Evolutionary conservation across 2,888 invertebrate species (phyloP), one percentile per base, ranked within the genome.

Genomic region (Epirrita christyi): DNA sequence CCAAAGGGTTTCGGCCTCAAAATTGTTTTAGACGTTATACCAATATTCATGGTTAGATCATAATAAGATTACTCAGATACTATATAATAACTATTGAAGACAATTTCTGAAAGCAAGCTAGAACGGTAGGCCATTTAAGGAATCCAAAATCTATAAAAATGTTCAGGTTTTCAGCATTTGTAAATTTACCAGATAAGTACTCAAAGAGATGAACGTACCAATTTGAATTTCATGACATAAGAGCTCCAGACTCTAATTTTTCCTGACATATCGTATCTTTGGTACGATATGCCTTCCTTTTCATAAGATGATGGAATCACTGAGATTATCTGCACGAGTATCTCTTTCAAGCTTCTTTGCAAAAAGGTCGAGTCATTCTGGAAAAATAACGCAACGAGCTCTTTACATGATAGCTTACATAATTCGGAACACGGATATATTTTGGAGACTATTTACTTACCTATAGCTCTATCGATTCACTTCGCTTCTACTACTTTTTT

Each of bases 291-390:
- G 21, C 21, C 2, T 32, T 50, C 42, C 36, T 14, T 42, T 50
- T n/a, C 3, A 32, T 9, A 15, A 42, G 32, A 50, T 28, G 27
- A 38, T 36, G 40, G 13, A 32, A 47, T 38, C 14, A 9, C 32
- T 38, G 32, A 54, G 21, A 21, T 21, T 21, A 21, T 48, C 43
- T 43, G 7, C 29, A 36, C 14, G 36, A 42, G 38, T 52, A 49
- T 45, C 34, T 54, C 32, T 21, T 41, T 38, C 37, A 50, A 32
- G 45, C 13, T 49, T 14, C 42, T 38, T 49, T 46, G 13, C 10
- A 10, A 13, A 55, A 50, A 53, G 48, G 14, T 50, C 9, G 42
- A 14, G 53, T 49, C 40, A 53, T 45, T 58, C 41, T 58, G 45
- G 40, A 36, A 53, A 49, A 53, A 49, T 49, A 45, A 45, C 45